phyloP scores from a whole-genome alignment of 2,113 vertebrate species.

The Terrapene triunguis region DNA sequence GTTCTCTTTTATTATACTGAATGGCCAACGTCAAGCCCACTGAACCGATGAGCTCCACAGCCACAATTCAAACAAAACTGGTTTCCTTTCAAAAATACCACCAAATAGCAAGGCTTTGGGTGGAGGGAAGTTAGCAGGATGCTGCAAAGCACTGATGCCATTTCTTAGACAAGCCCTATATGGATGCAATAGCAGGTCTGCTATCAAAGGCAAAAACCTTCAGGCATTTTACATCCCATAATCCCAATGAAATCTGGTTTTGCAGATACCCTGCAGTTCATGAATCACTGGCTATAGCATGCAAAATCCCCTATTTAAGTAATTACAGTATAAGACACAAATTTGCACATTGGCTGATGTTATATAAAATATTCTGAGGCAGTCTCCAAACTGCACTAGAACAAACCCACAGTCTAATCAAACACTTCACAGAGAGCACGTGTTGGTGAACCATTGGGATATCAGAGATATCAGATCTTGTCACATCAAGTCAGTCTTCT shows the following conservation, averaged over 20 bases:
- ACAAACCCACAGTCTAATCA: not conserved
- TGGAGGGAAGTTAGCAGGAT: constrained; percentile 59
- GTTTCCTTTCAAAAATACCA: constrained; percentile 54
- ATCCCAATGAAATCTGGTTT: constrained; percentile 77
- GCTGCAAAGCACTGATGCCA: constrained; percentile 63
- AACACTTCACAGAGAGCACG: not conserved
- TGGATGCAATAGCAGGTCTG: constrained; percentile 67
- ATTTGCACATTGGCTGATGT: constrained; percentile 73
- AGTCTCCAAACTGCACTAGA: constrained; percentile 36
- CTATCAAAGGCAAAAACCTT: constrained; percentile 77
- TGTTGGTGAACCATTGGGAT: not conserved
- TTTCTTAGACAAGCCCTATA: constrained; percentile 74
- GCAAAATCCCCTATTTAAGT: constrained; percentile 79
- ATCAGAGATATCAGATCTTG: constrained; percentile 23
- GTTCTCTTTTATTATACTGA: not conserved
- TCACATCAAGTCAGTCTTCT: not conserved
- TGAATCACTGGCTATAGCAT: constrained; percentile 77
- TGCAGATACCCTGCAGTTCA: constrained; percentile 76
- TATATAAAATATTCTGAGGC: constrained; percentile 68
- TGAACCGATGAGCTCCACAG: constrained; percentile 8
- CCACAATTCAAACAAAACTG: constrained; percentile 25
- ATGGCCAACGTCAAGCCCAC: not conserved
- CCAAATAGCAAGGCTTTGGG: constrained; percentile 41
- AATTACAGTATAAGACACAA: constrained; percentile 76
- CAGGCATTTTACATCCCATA: constrained; percentile 77